Base-by-base conservation (phyloP, 2,113 vertebrate genomes). In the Columbina picui region DNA sequence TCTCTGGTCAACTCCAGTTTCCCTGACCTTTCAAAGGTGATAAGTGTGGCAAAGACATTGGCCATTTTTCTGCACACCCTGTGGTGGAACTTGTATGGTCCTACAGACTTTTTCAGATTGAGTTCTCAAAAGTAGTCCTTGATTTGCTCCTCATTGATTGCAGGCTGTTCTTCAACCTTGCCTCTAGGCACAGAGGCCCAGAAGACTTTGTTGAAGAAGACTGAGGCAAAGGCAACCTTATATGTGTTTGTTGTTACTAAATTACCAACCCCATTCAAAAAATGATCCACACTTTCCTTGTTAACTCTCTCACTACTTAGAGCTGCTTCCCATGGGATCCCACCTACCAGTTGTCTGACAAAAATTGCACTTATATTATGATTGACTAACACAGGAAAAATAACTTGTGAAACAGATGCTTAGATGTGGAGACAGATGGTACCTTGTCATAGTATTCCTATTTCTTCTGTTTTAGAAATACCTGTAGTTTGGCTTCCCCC, bases 101-200 rank as follows among this genome's bases (percentile, higher is more conserved):
- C 18, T 34, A 1, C 7, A 9, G 36, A 23, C 14, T 70, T 86
- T 8, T 36, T 0, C 1, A 2, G 14, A 38, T 4, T 47, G 25
- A 70, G 22, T 29, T 76, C n/a, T 76, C 14, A 49, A 32, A 80
- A 81, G 6, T 25, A 22, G 14, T 29, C 6, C 30, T 38, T 68
- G 26, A 17, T 12, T 53, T 52, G 27, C 52, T 57, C 14, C 8
- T 75, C 4, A 52, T 56, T 8, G 16, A 30, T 11, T 29, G 15
- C 12, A 41, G 16, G 9, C 10, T 86, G 7, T 26, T 87, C 14
- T 60, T 61, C 30, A 76, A 27, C 2, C 29, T 53, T 55, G 5
- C 18, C 20, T 59, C 7, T 34, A 34, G 34, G 22, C 22, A 41
- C 8, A 41, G 57, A 47, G 11, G 14, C 30, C 6, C 23, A 29